A percentile compares a stretch with the other conserved stretches of the same genome.
These are phyloP conservation scores for Abrostola triplasia DNA, from an alignment of 2,888 invertebrate genomes.

Conservation along the genomic window DNA sequence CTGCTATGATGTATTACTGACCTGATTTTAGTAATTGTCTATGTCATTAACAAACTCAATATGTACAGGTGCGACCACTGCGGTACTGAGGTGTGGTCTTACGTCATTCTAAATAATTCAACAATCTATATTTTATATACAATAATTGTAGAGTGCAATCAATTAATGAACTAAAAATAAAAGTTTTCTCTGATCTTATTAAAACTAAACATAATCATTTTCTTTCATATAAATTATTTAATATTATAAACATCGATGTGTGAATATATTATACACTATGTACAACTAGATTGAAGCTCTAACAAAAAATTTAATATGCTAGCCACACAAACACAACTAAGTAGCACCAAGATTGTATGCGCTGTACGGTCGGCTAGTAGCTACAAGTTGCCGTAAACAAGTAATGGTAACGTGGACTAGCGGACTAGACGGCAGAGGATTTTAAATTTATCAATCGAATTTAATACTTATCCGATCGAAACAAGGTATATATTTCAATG, in stretches of 20 bases:
- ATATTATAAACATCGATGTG: slow-evolving; percentile 20
- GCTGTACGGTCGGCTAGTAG: slow-evolving; percentile 22
- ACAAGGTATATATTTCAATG: no score
- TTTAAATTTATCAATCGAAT: no score
- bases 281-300: slow-evolving; percentile 22
- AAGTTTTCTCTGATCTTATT: background rate
- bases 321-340: slow-evolving; percentile 52
- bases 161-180: slow-evolving; percentile 12
- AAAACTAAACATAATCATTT: background rate
- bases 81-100: background rate
- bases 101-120: background rate
- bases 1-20: slow-evolving; percentile 62
- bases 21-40: slow-evolving; percentile 72
- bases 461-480: no score
- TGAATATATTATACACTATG: slow-evolving; percentile 24
- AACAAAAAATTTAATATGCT: slow-evolving; percentile 17
- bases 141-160: slow-evolving; percentile 13
- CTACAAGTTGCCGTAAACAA: slow-evolving; percentile 22
- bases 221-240: slow-evolving; percentile 18
- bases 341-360: slow-evolving; percentile 62
- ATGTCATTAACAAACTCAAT: slow-evolving; percentile 37
- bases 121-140: slow-evolving; percentile 36
- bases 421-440: no score
- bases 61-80: slow-evolving; percentile 35
- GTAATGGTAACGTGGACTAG: background rate